Evolutionary conservation across 2,113 vertebrate genomes (phyloP), one percentile per base, ranked within the genome.

Genomic region (Microtus richardsoni): DNA sequence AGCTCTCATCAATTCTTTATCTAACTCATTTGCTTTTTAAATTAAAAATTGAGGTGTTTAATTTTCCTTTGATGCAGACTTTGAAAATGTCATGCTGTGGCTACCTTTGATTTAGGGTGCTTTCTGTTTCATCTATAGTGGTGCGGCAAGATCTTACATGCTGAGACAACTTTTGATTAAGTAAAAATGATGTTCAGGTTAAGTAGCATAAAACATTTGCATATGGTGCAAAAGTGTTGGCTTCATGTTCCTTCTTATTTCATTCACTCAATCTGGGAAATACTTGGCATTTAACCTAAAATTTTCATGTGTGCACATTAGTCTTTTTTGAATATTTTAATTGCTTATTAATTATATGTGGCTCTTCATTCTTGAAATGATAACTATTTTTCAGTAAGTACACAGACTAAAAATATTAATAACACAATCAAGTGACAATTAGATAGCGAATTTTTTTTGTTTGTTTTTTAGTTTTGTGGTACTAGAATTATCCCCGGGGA

Each of bases 321-420:
- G 17, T 79, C 28, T 93, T 88, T 95, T 62, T 87, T 28, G 64
- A 93, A 94, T 62, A 62, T 82, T 83, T 58, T 30, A n/a, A 83
- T 86, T 86, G 14, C 19, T 68, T 36, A 68, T 68, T 68, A 68
- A 86, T 49, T 86, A 14, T 14, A 49, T 49, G n/a, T 83, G 41
- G 4, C 14, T 82, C 70, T 86, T 96, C 39, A 73, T 24, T 83
- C 36, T 62, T 94, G 92, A 78, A 49, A 36, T 92, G 60, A 41
- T 74, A 44, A 95, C 75, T 11, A 84, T 62, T 91, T 96, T 96
- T 95, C 88, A 86, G 49, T 64, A 91, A 95, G 82, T 14, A 89
- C 9, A 52, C 12, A 52, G 73, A 91, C 78, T 75, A 64, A 77
- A 77, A 97, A 86, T 73, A 94, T 91, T 73, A 78, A 49, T 52